Percentiles rank a stretch among this genome's conserved stretches.
Conservation (phyloP, 2,113 vertebrate genomes). For the Noctilio leporinus region DNA sequence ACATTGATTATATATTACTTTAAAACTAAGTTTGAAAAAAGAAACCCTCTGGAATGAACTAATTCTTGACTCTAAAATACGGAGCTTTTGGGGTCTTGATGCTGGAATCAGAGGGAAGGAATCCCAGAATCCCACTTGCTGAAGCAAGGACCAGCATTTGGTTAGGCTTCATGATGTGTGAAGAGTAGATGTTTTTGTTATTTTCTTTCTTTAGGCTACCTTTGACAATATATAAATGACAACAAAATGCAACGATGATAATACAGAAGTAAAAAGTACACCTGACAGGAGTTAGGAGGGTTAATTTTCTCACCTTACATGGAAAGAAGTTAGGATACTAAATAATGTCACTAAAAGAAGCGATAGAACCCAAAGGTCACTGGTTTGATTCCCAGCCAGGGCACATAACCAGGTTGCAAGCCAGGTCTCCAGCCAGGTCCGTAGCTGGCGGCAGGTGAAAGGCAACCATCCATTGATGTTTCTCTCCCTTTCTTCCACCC, state of each 20-base stretch:
- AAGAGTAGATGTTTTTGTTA: not conserved
- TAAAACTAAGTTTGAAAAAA: not conserved
- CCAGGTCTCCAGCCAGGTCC: too few species aligned
- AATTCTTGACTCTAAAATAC: not conserved
- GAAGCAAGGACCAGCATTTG: not conserved
- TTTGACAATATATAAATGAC: not conserved
- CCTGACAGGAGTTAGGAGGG: not conserved
- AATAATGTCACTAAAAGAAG: not conserved
- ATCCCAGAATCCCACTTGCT: not conserved
- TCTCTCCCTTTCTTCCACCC: too few species aligned
- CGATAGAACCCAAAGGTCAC: too few species aligned
- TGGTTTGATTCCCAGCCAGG: too few species aligned
- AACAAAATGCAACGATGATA: not conserved
- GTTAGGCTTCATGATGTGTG: not conserved
- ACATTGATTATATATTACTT: not conserved
- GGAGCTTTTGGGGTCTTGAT: not conserved
- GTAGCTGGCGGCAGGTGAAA: too few species aligned
- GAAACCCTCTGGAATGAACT: not conserved
- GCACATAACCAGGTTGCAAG: too few species aligned
- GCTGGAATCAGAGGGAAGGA: not conserved
- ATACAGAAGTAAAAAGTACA: not conserved
- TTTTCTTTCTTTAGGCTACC: not conserved
- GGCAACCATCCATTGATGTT: too few species aligned
- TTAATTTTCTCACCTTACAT: not conserved
- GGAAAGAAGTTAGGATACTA: not conserved